Base-by-base conservation (phyloP, 2,888 invertebrate genomes). In the Aplocera efformata region DNA sequence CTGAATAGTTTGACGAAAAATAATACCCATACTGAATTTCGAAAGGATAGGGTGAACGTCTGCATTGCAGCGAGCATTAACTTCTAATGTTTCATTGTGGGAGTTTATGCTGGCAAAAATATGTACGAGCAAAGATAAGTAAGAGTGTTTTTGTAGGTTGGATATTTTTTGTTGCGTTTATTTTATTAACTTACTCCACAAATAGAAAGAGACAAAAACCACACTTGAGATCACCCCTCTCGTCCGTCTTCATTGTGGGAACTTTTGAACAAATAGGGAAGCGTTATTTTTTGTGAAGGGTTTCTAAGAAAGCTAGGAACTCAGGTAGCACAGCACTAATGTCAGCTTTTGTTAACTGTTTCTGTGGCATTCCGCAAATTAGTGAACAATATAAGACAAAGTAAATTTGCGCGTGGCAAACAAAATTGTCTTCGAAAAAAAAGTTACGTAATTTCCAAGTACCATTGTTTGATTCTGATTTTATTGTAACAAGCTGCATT, bases 211-310 rank as follows among this genome's bases (percentile, higher is more conserved):
- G 72, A 81, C 73, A 86, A 86, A 86, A 85, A 84, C 73, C 63
- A 69, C 80, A 81, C 86, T 85, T 76, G 77, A 86, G 72, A 78
- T 70, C 67, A 79, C 81, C 81, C 77, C 75, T 78, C 77, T 76
- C 72, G 67, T 55, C 64, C 59, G 62, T 59, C 55, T 47, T 66
- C 66, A 73, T 79, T 88, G 82, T 86, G 86, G 83, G 86, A 84
- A 85, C 73, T 65, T 69, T 67, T 63, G 60, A 75, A 70, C 69
- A 67, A 72, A 73, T 67, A 63, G 72, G 67, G 74, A 77, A 71
- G 72, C 67, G 59, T 60, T 39, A 54, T 70, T 79, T 83, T 82
- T 81, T 73, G 65, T 67, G 43, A 50, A 51, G 45, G 56, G 53
- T 54, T 83, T 83, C 82, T 70, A 45, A 62, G 84, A 83, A 83